Base-by-base conservation (phyloP, 2,113 vertebrate species). In the Sturnus vulgaris region DNA sequence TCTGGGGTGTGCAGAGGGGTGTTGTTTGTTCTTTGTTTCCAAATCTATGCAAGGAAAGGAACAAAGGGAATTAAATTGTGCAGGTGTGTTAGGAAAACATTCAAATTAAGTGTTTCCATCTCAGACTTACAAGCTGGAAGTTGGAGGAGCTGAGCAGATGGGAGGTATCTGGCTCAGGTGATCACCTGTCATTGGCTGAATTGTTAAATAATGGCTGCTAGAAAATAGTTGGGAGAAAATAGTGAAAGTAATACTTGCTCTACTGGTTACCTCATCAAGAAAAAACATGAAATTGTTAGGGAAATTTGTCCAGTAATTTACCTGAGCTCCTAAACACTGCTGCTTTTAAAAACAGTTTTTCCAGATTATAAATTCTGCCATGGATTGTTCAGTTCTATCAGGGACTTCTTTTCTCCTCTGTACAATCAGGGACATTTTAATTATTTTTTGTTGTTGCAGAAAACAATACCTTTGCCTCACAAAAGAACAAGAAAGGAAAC, bases 1-100 rank as follows among this genome's bases (percentile, higher is more conserved):
- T 35, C 47, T 23, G 31, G 25, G 11, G 2, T 15, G 25, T 69
- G 28, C 18, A 14, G 11, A 18, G 6, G 3, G 7, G 12, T 0
- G 2, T 15, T 82, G 8, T n/a, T 82, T 42, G 9, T 61, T 75
- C 15, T 71, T 69, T 83, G 30, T 46, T 91, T 61, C 47, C 31
- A 68, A 75, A 92, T 82, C 49, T 56, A 60, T 24, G 10, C 22
- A 16, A 77, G 60, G 64, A 44, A 60, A 69, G 42, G 63, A 94
- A 73, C 4, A 10, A 63, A 82, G 8, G 19, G 12, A 21, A 40
- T 46, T 39, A 46, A 73, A 42, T 15, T 7, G 47, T 73, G 56
- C 71, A 86, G 53, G 33, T 68, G 44, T 80, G 50, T 75, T 73
- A 69, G 57, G 35, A 73, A 73, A 84, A 17, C 21, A 64, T 61